Percentiles rank a stretch among this genome's conserved stretches.
phyloP scores from a whole-genome alignment of 1,140 invertebrate species.

The Cataglyphis hispanica region DNA sequence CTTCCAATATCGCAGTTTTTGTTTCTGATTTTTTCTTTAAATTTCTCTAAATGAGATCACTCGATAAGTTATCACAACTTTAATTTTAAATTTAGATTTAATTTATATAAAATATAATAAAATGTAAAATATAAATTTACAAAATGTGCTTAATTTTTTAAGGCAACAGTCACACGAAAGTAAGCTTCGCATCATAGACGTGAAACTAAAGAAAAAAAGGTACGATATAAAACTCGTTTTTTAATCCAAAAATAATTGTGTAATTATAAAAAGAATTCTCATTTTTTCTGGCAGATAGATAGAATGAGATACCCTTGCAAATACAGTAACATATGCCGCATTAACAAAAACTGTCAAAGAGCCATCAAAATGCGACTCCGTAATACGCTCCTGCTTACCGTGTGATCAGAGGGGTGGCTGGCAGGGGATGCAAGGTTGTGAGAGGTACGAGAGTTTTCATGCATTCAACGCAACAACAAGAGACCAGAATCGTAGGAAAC shows the following conservation, averaged over 20 bases:
- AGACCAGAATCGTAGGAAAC: constrained; percentile 85
- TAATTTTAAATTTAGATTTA: constrained; percentile 29
- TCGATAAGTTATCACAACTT: constrained; percentile 8
- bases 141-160: constrained; percentile 10
- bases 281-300: not conserved
- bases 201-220: not conserved
- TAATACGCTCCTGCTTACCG: constrained; percentile 77
- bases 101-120: constrained; percentile 15
- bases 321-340: constrained; percentile 47
- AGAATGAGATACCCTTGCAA: constrained; percentile 49
- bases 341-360: constrained; percentile 66
- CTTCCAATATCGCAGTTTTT: constrained; percentile 48
- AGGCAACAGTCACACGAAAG: constrained; percentile 9
- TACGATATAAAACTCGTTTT: constrained; percentile 33
- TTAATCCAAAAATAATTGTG: constrained; percentile 7
- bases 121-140: constrained; percentile 26
- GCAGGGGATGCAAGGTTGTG: constrained; percentile 80
- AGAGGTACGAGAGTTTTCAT: constrained; percentile 87
- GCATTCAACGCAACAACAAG: constrained; percentile 86
- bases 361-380: constrained; percentile 68
- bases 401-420: constrained; percentile 72
- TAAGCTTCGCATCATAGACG: constrained; percentile 20
- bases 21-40: constrained; percentile 43
- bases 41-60: not conserved
- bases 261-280: constrained; percentile 20